Conservation (phyloP, 2,888 invertebrate species). For the Platycheirus rosarum region DNA sequence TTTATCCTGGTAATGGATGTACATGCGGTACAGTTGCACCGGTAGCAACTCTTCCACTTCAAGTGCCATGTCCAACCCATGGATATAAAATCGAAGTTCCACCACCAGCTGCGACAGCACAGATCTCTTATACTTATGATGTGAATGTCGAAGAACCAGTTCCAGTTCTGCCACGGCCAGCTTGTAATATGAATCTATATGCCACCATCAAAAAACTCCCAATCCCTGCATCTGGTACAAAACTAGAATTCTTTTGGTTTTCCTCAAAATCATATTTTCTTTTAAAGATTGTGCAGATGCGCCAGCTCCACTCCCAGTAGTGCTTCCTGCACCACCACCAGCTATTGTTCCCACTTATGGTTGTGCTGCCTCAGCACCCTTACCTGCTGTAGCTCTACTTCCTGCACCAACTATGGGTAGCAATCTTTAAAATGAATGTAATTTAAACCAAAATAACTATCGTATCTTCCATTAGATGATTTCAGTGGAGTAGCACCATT, state of each 20-base stretch:
- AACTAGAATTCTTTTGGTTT: no score
- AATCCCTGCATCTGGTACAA: no score
- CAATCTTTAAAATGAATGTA: no score
- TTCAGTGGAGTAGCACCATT: conserved; percentile 17
- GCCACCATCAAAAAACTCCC: no score
- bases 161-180: conserved; percentile 69
- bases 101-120: conserved; percentile 74
- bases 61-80: conserved; percentile 50
- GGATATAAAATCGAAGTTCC: conserved; percentile 79
- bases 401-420: no score
- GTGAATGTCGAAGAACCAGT: conserved; percentile 79
- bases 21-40: conserved; percentile 79
- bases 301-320: conserved; percentile 3
- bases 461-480: not conserved
- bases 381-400: not conserved
- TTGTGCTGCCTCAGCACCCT: no score
- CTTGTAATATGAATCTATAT: conserved; percentile 76
- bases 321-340: not conserved
- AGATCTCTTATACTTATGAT: conserved; percentile 79
- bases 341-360: no score
- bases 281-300: no score
- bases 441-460: not conserved
- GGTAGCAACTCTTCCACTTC: conserved; percentile 63
- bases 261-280: no score
- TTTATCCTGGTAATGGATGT: conserved; percentile 77